A percentile compares a stretch with the other conserved stretches of the same genome.
phyloP scores from a whole-genome alignment of 2,113 vertebrate species.

The Cololabis saira region DNA sequence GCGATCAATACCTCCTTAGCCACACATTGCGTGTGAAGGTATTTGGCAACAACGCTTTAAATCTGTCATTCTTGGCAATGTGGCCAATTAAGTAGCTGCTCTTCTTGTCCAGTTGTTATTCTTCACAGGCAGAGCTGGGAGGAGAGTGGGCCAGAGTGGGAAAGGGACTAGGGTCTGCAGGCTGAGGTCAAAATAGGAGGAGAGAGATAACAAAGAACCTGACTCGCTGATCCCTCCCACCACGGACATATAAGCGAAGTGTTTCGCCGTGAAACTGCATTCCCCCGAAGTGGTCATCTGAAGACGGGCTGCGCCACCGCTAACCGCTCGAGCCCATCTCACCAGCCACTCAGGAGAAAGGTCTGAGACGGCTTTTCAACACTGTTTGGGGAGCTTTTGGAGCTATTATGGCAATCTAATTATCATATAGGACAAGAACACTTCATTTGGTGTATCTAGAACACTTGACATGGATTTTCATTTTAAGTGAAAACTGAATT shows the following conservation, averaged over 20 bases:
- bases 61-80: too few species aligned
- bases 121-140: constrained; percentile 42
- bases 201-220: constrained; percentile 66
- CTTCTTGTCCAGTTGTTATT: constrained; percentile 33
- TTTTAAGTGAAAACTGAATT: constrained; percentile 8
- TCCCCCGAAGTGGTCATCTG: constrained; percentile 52
- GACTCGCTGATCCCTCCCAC: constrained; percentile 73
- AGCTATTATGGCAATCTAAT: constrained; percentile 1
- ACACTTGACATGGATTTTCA: background rate
- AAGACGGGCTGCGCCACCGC: constrained; percentile 29
- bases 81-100: constrained; percentile 26
- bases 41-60: too few species aligned
- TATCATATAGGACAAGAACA: background rate
- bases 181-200: constrained; percentile 77
- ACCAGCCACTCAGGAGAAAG: constrained; percentile 15
- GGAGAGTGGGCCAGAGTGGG: constrained; percentile 48
- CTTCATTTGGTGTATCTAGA: background rate
- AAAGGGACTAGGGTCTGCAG: constrained; percentile 61
- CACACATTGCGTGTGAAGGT: too few species aligned
- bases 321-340: constrained; percentile 21
- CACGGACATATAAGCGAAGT: constrained; percentile 78
- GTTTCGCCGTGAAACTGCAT: constrained; percentile 64
- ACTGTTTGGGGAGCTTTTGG: constrained; percentile 2
- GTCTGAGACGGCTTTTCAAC: constrained; percentile 21
- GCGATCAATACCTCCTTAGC: too few species aligned